Base-by-base conservation (phyloP, 2,888 invertebrate species). In the Phyllotreta cruciferae region DNA sequence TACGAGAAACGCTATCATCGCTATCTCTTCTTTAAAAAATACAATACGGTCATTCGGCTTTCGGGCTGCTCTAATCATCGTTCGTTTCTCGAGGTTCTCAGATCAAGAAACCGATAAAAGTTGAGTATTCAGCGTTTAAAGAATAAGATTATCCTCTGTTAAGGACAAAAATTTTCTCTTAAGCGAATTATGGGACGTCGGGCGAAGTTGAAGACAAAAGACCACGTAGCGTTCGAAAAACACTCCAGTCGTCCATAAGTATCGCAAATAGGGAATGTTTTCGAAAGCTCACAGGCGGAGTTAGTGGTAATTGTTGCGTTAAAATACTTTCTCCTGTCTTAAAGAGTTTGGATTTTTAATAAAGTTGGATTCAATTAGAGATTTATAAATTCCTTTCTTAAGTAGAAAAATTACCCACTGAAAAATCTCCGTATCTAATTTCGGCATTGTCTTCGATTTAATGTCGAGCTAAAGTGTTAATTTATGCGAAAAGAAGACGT, bases 141-240 rank as follows among this genome's bases (percentile, higher is more conserved):
- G 58, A 60, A 60, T 60, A 52, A 52, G 52, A 60, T 52, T 44
- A 60, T 60, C 58, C 44, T 41, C 58, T 42, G 52, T 44, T 60
- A 60, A 60, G 58, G 58, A 60, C 58, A 60, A 60, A 60, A 60
- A 60, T 60, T 37, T 60, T 44, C 44, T 60, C 37, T 24, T 60
- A 60, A 60, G 58, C 58, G 58, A 60, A 60, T 60, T 60, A 60
- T 60, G 36, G 42, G 52, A 60, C 52, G 58, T 24, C 58, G 42
- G 58, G 52, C 49, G 52, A 60, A 60, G 58, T 60, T 60, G 37
- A 50, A 55, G 47, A 50, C 44, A 49, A 52, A 24, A 49, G 42
- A 63, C 52, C 60, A 60, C 58, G 60, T 63, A 55, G 54, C 52
- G 54, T 60, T 63, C 56, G 49, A 60, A 63, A 49, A 60, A 63